Evolutionary conservation across 1,140 invertebrate species (phyloP), one percentile per base, ranked within the genome.

Genomic region (Drosophila lacteicornis): DNA sequence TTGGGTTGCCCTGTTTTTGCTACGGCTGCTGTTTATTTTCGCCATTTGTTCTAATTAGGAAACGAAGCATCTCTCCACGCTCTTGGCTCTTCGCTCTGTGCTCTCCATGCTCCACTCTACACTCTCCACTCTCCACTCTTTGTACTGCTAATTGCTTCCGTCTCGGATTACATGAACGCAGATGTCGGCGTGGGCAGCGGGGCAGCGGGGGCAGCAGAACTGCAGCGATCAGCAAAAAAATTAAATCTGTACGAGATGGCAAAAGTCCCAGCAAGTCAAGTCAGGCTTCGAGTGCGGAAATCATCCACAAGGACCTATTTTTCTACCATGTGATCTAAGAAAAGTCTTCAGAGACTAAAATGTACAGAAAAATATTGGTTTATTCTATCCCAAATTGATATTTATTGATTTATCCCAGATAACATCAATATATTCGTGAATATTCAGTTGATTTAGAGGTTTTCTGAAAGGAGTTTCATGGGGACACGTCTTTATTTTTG

Each of bases 31-130:
- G 81, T 84, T 84, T 84, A 73, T 84, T 84, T 85, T 81, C 53
- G 77, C 82, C 81, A 85, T 84, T 84, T 85, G 82, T 85, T 85
- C 80, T 84, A 84, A 84, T 84, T 84, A 70, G 67, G 67, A 68
- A 75, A 75, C 82, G 30, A 58, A 71, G 66, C 69, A 58, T 47
- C 65, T 50, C 46, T 30, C 45, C 57, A 19, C 17, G 50, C 57
- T 19, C 17, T 30, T 38, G 9, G 17, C 45, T 50, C 25, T 17
- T 30, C 3, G 22, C 46, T 46, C 19, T 13, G 9, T 9, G 7
- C 27, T 5, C 42, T 19, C 43, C 22, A 9, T 27, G 12, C 30
- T 30, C 25, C 57, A 38, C 46, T n/a, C 30, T 49, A 33, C 55
- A 19, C 17, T n/a, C 30, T 49, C 43, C 55, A 19, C 17, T 63